Evolutionary conservation across 2,888 invertebrate genomes (phyloP).

Genomic region (Ormyrus pomaceus): DNA sequence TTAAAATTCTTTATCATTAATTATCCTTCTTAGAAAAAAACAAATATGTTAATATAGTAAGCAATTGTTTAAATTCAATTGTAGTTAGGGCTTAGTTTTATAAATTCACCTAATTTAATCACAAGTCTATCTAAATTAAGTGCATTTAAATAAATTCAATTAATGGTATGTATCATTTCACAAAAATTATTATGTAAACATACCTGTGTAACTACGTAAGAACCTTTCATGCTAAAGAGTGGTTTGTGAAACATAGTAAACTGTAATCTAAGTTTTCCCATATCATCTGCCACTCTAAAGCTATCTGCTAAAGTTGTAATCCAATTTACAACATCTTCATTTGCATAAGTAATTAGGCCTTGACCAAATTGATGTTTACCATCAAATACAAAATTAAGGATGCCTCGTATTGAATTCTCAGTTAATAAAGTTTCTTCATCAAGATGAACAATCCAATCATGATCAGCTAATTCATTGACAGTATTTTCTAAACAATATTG

Average conservation of each 20-base stretch:
- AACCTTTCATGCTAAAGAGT: conserved; percentile 98
- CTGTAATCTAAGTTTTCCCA: conserved; percentile 96
- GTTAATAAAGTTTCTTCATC: conserved; percentile 97
- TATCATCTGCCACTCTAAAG: conserved; percentile 96
- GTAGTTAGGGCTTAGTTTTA: too few species aligned
- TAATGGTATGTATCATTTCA: too few species aligned
- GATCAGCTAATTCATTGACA: conserved; percentile 89
- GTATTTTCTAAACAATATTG: conserved; percentile 96
- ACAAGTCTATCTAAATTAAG: too few species aligned
- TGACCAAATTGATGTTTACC: conserved; percentile 97
- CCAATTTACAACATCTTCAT: conserved; percentile 97
- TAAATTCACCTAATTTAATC: too few species aligned
- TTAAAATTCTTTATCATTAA: too few species aligned
- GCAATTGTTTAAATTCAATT: too few species aligned
- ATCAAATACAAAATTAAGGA: conserved; percentile 95
- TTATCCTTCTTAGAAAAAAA: too few species aligned
- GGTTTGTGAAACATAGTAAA: conserved; percentile 96
- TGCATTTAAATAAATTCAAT: too few species aligned
- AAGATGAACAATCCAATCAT: conserved; percentile 97
- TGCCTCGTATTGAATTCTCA: conserved; percentile 91
- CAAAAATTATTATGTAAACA: conserved; percentile 59
- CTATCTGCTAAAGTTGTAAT: conserved; percentile 96
- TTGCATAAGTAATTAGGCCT: conserved; percentile 96
- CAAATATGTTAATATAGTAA: too few species aligned
- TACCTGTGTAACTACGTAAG: conserved; percentile 97